Conservation (phyloP, 2,888 invertebrate genomes). For the Stomorhina lunata region DNA sequence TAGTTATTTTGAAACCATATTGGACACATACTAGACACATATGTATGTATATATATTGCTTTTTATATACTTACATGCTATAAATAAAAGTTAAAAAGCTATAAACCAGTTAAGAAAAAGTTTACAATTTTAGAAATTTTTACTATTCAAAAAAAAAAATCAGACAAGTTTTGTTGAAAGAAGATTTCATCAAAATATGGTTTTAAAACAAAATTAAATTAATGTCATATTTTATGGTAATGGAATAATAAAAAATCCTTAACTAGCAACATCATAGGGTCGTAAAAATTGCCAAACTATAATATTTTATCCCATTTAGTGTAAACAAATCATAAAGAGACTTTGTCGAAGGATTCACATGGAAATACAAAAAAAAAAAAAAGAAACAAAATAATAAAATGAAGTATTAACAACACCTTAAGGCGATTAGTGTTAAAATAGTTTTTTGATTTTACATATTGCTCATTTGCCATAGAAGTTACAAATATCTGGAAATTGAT, state of each 20-base stretch:
- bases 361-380: too few species aligned
- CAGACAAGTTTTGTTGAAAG: not conserved
- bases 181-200: constrained; percentile 13
- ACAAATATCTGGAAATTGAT: too few species aligned
- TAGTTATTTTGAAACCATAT: too few species aligned
- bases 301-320: not conserved
- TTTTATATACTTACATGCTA: not conserved
- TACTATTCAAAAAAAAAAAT: not conserved
- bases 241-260: constrained; percentile 43
- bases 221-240: constrained; percentile 40
- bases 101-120: constrained; percentile 12
- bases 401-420: too few species aligned
- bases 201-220: constrained; percentile 43
- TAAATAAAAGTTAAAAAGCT: constrained; percentile 41
- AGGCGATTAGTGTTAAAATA: too few species aligned
- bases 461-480: too few species aligned
- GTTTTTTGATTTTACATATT: too few species aligned
- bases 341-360: not conserved
- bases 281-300: constrained; percentile 22
- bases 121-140: too few species aligned
- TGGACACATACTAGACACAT: too few species aligned
- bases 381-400: too few species aligned
- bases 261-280: constrained; percentile 22
- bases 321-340: not conserved
- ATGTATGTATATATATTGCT: not conserved